Evolutionary conservation across 2,888 invertebrate genomes (phyloP), one percentile per base, ranked within the genome.

Genomic region (Oconnorella tubifera): DNA sequence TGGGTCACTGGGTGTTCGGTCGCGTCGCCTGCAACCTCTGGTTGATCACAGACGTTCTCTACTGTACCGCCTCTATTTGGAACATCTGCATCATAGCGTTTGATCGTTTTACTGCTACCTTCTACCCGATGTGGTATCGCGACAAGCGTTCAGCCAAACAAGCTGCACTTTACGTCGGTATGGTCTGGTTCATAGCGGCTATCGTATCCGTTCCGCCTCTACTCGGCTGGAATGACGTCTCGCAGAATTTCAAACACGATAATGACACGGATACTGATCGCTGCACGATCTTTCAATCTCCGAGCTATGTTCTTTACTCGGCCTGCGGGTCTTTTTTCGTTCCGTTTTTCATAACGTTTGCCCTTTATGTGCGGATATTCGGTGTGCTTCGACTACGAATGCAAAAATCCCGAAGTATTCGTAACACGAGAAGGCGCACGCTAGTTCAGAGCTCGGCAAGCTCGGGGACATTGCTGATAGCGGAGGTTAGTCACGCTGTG

Each of bases 1-100:
- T 81, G 2, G 79, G 80, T 1, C 77, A 79, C 73, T 82, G 82
- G 82, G 74, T 79, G 32, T 80, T 82, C 67, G 82, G 81, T 2
- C 49, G 55, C 29, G 56, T 29, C 10, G n/a, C 78, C 70, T 82
- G 85, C 73, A 79, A 83, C 66, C 75, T 84, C 63, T 85, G 83
- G 83, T 81, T 84, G 19, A 80, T 81, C 0, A 77, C 83, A 55
- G 82, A 82, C 69, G 82, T 82, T 1, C 73, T 82, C 23, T 80
- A 78, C 70, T 82, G 82, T 70, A 82, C 82, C 2, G 82, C 82
- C 2, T 81, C 81, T 19, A 80, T 82, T 28, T 82, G 82, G 82
- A 79, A 80, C 50, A 72, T 82, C 28, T 79, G 79, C 65, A 78
- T 80, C 29, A 81, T 82, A 28, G 81, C 82, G 2, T 76, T 81